Conservation (phyloP, 1,140 invertebrate species). For the Drosophila malerkotliana region DNA sequence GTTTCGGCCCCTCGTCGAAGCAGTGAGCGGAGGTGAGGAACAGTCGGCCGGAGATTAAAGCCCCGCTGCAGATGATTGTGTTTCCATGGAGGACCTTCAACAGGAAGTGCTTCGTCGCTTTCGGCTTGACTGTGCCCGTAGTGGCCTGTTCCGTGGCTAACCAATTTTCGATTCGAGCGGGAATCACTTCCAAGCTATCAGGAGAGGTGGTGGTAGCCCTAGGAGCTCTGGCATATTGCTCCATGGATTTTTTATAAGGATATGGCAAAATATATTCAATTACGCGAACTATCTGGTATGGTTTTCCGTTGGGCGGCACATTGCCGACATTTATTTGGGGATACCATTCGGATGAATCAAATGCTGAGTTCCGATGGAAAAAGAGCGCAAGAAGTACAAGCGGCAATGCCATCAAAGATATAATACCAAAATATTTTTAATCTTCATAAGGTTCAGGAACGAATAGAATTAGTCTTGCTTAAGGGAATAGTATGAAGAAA, state of each 20-base stretch:
- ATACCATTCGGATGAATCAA: neutral
- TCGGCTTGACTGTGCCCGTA: constrained; percentile 12
- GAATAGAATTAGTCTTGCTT: neutral
- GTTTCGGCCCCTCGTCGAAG: constrained; percentile 11
- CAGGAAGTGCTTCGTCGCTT: constrained; percentile 11
- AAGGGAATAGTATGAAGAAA: neutral
- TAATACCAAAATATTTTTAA: neutral
- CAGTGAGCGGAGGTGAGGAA: constrained; percentile 46
- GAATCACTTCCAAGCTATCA: constrained; percentile 35
- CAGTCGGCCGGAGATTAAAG: constrained; percentile 33
- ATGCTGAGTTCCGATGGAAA: neutral
- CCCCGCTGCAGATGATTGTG: constrained; percentile 23
- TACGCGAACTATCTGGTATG: constrained; percentile 47
- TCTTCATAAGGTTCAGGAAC: neutral
- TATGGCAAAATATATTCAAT: constrained; percentile 48
- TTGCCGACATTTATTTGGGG: constrained; percentile 26
- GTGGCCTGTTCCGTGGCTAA: neutral
- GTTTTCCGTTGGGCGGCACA: constrained; percentile 5
- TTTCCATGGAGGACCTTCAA: constrained; percentile 21
- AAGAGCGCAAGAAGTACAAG: neutral
- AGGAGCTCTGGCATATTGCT: neutral
- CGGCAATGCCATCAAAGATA: neutral
- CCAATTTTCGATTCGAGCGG: constrained; percentile 2
- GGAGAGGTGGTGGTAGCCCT: too few relatives aligned
- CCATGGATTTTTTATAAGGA: constrained; percentile 3